Evolutionary conservation across 2,113 vertebrate species (phyloP).

Genomic region (Eulemur rufifrons): DNA sequence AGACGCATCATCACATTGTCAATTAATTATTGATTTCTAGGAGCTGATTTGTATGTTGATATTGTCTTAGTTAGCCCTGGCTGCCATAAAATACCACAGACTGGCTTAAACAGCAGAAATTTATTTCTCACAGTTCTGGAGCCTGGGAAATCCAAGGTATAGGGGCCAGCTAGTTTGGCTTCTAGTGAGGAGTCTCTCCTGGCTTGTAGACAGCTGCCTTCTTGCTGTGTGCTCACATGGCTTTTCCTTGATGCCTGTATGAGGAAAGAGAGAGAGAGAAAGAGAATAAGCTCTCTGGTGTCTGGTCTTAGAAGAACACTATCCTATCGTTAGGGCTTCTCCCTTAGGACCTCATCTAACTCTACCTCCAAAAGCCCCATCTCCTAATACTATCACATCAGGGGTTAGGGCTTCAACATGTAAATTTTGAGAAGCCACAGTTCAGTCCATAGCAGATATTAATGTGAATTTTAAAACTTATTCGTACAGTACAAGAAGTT

Average conservation of each 20-base stretch:
- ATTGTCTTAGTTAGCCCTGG: not conserved
- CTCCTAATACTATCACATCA: not conserved
- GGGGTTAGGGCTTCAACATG: not conserved
- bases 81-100: not conserved
- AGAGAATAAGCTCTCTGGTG: not conserved
- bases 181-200: not conserved
- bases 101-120: not conserved
- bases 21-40: not conserved
- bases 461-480: conserved; percentile 44
- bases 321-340: not conserved
- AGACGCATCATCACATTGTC: not conserved
- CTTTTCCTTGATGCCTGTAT: not conserved
- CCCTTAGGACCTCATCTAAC: not conserved
- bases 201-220: not conserved
- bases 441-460: not conserved
- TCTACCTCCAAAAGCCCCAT: not conserved
- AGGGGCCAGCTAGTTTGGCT: not conserved
- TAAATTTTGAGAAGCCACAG: not conserved
- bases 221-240: not conserved
- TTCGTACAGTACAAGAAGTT: conserved; percentile 93
- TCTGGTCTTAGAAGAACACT: not conserved
- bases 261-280: no score
- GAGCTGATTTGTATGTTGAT: not conserved
- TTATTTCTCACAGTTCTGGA: not conserved
- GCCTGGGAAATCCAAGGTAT: not conserved